These are phyloP conservation scores for Noctua fimbriata DNA, from an alignment of 2,888 invertebrate genomes.

Conservation along the genomic window DNA sequence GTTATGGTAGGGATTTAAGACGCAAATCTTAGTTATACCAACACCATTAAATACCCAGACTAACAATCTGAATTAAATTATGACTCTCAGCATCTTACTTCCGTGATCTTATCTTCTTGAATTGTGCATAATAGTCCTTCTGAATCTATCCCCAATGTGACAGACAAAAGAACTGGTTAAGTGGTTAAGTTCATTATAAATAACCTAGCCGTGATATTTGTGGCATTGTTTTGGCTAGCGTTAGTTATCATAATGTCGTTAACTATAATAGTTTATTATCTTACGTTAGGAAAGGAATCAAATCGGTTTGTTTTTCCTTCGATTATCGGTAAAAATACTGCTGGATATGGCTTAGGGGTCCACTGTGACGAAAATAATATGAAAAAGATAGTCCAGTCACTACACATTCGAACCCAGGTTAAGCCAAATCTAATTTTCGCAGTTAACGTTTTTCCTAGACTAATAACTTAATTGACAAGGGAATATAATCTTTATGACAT, in stretches of 20 bases:
- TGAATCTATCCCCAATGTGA: not conserved
- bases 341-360: not conserved
- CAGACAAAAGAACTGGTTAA: not conserved
- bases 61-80: not conserved
- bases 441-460: not conserved
- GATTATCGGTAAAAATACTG: not conserved
- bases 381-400: not conserved
- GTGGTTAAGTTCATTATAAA: constrained; percentile 4
- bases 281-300: not conserved
- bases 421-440: not conserved
- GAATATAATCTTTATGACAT: not conserved
- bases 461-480: not conserved
- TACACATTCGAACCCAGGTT: not conserved
- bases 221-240: constrained; percentile 15
- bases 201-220: constrained; percentile 21
- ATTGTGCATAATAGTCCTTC: not conserved
- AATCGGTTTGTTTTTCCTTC: not conserved
- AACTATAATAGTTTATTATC: constrained; percentile 18
- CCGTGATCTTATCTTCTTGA: not conserved
- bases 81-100: not conserved
- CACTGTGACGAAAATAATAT: not conserved
- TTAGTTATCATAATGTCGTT: constrained; percentile 26
- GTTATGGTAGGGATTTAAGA: not conserved
- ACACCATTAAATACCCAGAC: not conserved
- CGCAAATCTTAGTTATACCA: too few relatives aligned